Conservation (phyloP, 2,888 invertebrate species). For the Cepaea hortensis region DNA sequence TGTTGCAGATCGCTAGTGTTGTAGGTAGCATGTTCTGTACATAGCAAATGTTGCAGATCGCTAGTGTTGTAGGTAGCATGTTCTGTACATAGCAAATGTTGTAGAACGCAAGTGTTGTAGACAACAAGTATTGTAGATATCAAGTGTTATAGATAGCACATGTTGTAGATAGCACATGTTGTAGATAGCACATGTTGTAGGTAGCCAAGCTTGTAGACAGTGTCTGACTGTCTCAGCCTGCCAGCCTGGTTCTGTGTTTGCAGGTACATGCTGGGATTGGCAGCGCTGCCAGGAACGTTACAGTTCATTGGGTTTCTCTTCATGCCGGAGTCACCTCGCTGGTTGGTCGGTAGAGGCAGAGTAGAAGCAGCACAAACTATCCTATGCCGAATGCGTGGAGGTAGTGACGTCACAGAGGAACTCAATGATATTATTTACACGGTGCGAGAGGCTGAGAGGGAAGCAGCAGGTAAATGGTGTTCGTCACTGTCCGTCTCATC, state of each 20-base stretch:
- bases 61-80: too few species aligned
- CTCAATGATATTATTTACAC: slow-evolving; percentile 72
- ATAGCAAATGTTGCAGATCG: too few species aligned
- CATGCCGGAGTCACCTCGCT: slow-evolving; percentile 80
- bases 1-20: too few species aligned
- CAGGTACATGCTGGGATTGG: slow-evolving; percentile 79
- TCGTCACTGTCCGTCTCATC: neutral
- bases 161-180: too few species aligned
- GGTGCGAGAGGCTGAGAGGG: slow-evolving; percentile 57
- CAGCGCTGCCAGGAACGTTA: slow-evolving; percentile 78
- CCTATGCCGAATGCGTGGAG: slow-evolving; percentile 73
- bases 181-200: too few species aligned
- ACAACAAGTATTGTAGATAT: too few species aligned
- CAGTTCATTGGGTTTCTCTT: slow-evolving; percentile 79
- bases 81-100: too few species aligned
- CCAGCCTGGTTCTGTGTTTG: slow-evolving; percentile 16
- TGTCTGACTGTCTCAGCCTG: too few species aligned
- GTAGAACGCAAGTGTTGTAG: too few species aligned
- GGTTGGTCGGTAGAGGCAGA: slow-evolving; percentile 75
- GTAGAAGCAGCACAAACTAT: slow-evolving; percentile 71
- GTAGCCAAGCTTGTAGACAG: too few species aligned
- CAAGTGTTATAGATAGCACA: too few species aligned
- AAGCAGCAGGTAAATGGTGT: slow-evolving; percentile 51
- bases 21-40: too few species aligned
- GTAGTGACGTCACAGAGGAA: slow-evolving; percentile 74